Percentiles rank a stretch among this genome's conserved stretches.
Conservation (phyloP, 2,888 invertebrate genomes). For the Dynastes grantii region DNA sequence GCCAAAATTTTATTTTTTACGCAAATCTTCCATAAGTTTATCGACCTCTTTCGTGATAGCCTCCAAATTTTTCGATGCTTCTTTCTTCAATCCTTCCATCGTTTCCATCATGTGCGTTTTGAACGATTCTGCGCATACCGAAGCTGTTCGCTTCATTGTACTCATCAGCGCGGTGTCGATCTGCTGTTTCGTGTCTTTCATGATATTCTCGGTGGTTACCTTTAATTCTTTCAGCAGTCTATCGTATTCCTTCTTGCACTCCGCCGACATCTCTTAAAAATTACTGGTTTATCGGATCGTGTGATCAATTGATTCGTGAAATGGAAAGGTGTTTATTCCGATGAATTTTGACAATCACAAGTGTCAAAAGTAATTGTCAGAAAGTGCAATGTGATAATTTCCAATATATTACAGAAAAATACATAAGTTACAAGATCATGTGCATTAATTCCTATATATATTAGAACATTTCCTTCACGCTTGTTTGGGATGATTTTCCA, state of each 20-base stretch:
- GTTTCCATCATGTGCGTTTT: conserved; percentile 26
- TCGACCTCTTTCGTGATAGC: conserved; percentile 30
- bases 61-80: conserved; percentile 20
- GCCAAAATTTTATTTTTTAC: conserved; percentile 20
- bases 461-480: no score
- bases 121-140: conserved; percentile 21
- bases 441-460: no score
- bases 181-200: conserved; percentile 35
- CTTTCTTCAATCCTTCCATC: conserved; percentile 21
- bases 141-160: conserved; percentile 21
- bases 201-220: conserved; percentile 33
- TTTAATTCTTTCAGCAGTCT: conserved; percentile 24
- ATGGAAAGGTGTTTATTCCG: background rate
- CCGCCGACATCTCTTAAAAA: background rate
- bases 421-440: no score
- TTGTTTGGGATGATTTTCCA: no score
- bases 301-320: background rate
- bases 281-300: background rate
- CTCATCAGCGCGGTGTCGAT: conserved; percentile 6
- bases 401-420: no score
- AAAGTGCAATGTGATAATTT: no score
- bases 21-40: conserved; percentile 35
- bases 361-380: no score
- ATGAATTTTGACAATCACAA: no score
- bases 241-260: conserved; percentile 36